Conservation (phyloP, 2,888 invertebrate genomes). For the Phyllotreta striolata region DNA sequence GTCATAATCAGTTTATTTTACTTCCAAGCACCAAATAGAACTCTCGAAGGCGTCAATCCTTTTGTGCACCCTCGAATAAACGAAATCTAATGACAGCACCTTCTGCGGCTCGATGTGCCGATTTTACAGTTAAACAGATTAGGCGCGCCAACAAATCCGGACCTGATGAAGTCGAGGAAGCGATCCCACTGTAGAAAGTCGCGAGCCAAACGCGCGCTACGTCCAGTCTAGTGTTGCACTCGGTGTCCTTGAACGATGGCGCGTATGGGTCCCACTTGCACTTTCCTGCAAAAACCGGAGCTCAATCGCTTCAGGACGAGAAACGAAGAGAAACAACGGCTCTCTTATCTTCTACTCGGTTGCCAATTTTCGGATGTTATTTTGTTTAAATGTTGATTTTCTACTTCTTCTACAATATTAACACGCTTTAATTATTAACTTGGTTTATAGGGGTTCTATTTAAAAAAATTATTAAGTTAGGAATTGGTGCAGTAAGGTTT, state of each 20-base stretch:
- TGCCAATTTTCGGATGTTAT: conserved; percentile 22
- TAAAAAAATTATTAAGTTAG: too few relatives aligned
- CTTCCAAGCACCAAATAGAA: too few relatives aligned
- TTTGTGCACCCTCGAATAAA: too few relatives aligned
- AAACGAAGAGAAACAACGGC: conserved; percentile 35
- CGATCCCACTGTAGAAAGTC: conserved; percentile 51
- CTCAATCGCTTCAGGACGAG: conserved; percentile 38
- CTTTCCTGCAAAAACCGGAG: conserved; percentile 50
- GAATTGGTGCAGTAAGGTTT: background rate
- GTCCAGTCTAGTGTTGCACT: conserved; percentile 55
- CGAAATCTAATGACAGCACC: too few relatives aligned
- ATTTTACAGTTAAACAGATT: too few relatives aligned
- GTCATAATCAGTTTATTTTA: too few relatives aligned
- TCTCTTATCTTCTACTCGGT: conserved; percentile 32
- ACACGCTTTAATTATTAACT: background rate
- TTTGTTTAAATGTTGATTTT: conserved; percentile 12
- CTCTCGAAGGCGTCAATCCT: too few relatives aligned
- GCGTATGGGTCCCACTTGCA: conserved; percentile 56
- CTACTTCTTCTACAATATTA: background rate
- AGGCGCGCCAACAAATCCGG: background rate
- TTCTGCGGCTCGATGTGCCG: too few relatives aligned
- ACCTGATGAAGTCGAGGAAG: conserved; percentile 37
- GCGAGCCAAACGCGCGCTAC: conserved; percentile 58
- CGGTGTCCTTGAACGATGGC: conserved; percentile 60
- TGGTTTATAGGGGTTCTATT: background rate